phyloP scores from a whole-genome alignment of 2,888 invertebrate genomes.

The Harpalus rufipes region DNA sequence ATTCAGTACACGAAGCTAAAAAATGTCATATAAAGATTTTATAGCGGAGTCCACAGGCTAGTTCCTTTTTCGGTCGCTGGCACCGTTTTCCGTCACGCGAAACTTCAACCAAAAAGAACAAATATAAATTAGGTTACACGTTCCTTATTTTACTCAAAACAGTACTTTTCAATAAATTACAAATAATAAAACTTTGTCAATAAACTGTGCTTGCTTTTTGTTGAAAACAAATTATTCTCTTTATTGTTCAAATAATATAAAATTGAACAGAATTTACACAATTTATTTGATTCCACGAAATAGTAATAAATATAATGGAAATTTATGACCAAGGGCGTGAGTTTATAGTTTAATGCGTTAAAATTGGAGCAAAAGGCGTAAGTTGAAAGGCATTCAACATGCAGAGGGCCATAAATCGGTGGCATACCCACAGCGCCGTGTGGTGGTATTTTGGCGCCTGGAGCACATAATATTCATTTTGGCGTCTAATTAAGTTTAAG shows the following conservation, averaged over 20 bases:
- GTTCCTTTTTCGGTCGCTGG: slow-evolving; percentile 47
- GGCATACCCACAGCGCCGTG: too few relatives aligned
- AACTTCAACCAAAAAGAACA: slow-evolving; percentile 36
- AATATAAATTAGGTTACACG: slow-evolving; percentile 36
- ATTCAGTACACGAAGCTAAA: slow-evolving; percentile 50
- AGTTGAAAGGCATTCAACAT: too few relatives aligned
- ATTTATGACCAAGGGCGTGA: too few relatives aligned
- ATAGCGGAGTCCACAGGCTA: slow-evolving; percentile 22
- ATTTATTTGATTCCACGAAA: background rate
- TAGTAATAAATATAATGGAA: background rate
- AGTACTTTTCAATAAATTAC: background rate
- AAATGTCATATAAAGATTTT: slow-evolving; percentile 58
- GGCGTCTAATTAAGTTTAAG: too few relatives aligned
- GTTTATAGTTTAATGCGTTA: too few relatives aligned
- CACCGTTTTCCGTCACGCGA: slow-evolving; percentile 59
- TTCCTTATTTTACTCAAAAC: slow-evolving; percentile 13
- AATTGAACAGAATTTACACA: background rate
- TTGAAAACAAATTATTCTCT: background rate
- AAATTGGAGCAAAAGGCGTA: too few relatives aligned
- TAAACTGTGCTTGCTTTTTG: background rate
- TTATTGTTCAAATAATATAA: slow-evolving; percentile 6
- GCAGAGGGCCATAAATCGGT: too few relatives aligned
- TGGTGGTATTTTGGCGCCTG: too few relatives aligned
- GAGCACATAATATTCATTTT: too few relatives aligned
- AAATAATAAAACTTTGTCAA: slow-evolving; percentile 1